Conservation (phyloP, 2,888 invertebrate genomes). For the Andricus curvator region DNA sequence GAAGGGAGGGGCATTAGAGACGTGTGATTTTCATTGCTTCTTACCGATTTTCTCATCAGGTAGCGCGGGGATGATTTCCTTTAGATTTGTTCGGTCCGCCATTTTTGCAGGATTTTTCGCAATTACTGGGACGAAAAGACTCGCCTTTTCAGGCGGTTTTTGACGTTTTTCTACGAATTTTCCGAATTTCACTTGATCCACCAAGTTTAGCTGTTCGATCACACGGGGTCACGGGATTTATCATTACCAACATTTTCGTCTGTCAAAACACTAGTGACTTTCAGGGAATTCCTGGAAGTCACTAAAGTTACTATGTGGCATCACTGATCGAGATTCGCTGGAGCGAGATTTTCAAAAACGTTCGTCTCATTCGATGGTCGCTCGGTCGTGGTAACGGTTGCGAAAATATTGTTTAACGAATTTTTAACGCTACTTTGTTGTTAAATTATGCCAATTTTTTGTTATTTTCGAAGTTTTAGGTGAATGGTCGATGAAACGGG, state of each 20-base stretch:
- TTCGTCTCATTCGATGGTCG: background rate
- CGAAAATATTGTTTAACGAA: background rate
- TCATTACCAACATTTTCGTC: conserved; percentile 7
- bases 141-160: conserved; percentile 40
- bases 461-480: background rate
- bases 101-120: conserved; percentile 12
- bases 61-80: conserved; percentile 86
- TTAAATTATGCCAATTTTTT: background rate
- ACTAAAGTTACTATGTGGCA: background rate
- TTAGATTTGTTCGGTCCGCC: conserved; percentile 77
- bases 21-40: conserved; percentile 62
- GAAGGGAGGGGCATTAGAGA: conserved; percentile 70
- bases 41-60: conserved; percentile 94
- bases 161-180: background rate
- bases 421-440: background rate
- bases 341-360: background rate
- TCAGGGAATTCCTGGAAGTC: background rate
- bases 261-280: conserved; percentile 36
- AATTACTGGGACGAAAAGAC: background rate
- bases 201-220: conserved; percentile 25
- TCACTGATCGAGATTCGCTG: background rate
- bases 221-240: conserved; percentile 24
- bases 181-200: background rate
- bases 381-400: background rate
- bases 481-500: background rate